Base-by-base conservation (phyloP, 1,140 invertebrate species). In the Bombus vancouverensis region DNA sequence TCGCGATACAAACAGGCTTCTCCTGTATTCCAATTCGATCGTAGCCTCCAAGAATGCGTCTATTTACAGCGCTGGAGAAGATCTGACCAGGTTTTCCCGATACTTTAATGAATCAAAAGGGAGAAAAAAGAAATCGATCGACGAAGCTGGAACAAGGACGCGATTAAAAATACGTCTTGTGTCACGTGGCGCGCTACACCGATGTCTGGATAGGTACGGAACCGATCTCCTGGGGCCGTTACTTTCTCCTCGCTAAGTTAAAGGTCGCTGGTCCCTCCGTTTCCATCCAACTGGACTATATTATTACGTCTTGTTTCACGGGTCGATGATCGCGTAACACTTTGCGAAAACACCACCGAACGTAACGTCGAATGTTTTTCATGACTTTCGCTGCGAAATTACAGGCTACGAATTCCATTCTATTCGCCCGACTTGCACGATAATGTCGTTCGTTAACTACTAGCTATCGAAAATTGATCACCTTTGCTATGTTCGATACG, bases 181-280 rank as follows among this genome's bases (percentile, higher is more conserved):
- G 73, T 77, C 66, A 28, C 82, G 75, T 44, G 53, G 75, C n/a
- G 18, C 53, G 39, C 44, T 15, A 10, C 22, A n/a, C 39, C 59
- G 28, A n/a, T 13, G 77, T 85, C 77, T 65, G 76, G 39, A 42
- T 4, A 47, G 32, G 3, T 10, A 80, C 83, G 53, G 53, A 25
- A 34, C 42, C 65, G n/a, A 78, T 85, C 81, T 76, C 76, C 53
- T 80, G 62, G 28, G 25, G 34, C 44, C 37, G n/a, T 72, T 68
- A 73, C 83, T 85, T 85, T 85, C 83, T 80, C 76, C 77, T 18
- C 42, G 42, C 3, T 10, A 39, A 47, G 77, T 79, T 79, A 85
- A 85, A 85, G 77, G 77, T 85, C 83, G 70, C 42, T 47, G 66
- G 83, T 84, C 83, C 74, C 82, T 79, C 75, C n/a, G 47, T 80